Conservation (phyloP, 2,797 vertebrate genomes). For the Toxotes lorentzi region DNA sequence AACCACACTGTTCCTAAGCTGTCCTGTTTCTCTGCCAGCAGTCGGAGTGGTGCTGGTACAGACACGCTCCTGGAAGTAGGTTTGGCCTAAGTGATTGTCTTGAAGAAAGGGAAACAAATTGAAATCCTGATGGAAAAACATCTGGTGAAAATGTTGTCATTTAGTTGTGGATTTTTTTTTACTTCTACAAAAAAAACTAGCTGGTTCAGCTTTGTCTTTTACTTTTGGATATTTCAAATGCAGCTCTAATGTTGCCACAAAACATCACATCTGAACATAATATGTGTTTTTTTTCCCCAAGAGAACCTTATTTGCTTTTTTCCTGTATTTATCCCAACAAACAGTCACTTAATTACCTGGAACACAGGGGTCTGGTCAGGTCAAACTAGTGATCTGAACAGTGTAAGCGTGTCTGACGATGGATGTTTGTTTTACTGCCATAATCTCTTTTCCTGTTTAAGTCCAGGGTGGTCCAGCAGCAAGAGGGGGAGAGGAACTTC, state of each 20-base stretch:
- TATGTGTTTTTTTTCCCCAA: no score
- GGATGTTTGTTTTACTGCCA: background rate
- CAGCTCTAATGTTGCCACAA: no score
- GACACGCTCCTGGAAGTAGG: background rate
- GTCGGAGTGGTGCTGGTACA: background rate
- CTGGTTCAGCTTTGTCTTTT: background rate
- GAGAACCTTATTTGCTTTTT: no score
- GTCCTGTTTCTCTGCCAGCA: background rate
- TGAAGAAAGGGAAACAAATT: background rate
- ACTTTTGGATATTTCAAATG: background rate
- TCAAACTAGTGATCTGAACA: no score
- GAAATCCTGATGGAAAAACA: background rate
- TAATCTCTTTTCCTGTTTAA: constrained; percentile 69
- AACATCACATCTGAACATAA: no score
- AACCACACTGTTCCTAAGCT: constrained; percentile 1
- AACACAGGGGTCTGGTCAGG: no score
- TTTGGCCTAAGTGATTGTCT: background rate
- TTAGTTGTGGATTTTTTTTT: background rate
- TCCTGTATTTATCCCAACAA: no score
- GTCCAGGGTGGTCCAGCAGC: constrained; percentile 94
- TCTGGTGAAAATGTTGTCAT: no score
- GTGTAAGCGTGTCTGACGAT: background rate
- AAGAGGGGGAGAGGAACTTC: constrained; percentile 94
- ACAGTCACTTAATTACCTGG: no score
- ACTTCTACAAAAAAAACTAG: background rate